These are phyloP conservation scores for Tenthredo amoena DNA, from an alignment of 2,888 invertebrate species.

Conservation along the genomic window DNA sequence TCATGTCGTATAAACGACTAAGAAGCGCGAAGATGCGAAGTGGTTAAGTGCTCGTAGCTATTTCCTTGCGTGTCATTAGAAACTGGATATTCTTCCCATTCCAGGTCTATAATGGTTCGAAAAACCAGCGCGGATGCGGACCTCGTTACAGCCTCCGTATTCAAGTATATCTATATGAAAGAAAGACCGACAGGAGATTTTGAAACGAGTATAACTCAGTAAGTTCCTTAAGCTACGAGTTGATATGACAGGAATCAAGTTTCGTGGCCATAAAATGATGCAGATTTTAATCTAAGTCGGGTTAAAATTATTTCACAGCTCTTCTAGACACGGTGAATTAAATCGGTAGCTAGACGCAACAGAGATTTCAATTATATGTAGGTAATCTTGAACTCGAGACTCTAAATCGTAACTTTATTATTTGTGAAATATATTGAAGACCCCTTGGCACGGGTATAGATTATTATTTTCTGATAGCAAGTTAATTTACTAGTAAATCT, in stretches of 20 bases:
- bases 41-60: not conserved
- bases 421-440: not conserved
- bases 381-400: not conserved
- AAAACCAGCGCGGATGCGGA: not conserved
- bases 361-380: no score
- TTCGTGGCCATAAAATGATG: not conserved
- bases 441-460: not conserved
- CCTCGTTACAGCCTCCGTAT: not conserved
- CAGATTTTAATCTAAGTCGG: not conserved
- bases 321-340: not conserved
- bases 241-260: not conserved
- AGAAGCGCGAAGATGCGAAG: not conserved
- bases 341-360: not conserved
- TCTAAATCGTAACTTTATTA: not conserved
- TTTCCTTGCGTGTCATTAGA: constrained; percentile 17
- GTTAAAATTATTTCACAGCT: not conserved
- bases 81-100: not conserved
- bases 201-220: not conserved
- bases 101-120: not conserved
- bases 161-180: not conserved
- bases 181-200: not conserved
- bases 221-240: not conserved
- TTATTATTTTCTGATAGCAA: constrained; percentile 7
- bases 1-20: constrained; percentile 1
- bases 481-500: not conserved